Evolutionary conservation across 2,113 vertebrate genomes (phyloP).

Genomic region (Arizona elegans): DNA sequence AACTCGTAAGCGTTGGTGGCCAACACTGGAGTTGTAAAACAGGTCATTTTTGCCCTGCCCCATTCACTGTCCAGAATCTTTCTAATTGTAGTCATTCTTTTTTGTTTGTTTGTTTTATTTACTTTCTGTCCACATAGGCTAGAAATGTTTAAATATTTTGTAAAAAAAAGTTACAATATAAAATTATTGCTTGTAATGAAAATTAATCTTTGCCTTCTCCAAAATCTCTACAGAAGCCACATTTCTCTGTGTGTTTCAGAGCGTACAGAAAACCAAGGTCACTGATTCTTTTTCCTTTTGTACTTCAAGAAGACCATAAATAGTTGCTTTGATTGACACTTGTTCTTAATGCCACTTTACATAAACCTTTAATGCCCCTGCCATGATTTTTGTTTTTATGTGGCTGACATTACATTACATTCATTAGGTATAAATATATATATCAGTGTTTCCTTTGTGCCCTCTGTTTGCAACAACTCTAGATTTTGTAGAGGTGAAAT

Average conservation of each 20-base stretch:
- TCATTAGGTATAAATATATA: slow-evolving; percentile 68
- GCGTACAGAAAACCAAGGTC: slow-evolving; percentile 43
- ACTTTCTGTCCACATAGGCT: neutral
- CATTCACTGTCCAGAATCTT: neutral
- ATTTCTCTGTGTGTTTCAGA: neutral
- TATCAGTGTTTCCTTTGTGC: slow-evolving; percentile 67
- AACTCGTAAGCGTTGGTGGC: neutral
- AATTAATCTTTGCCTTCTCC: neutral
- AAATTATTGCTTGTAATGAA: neutral
- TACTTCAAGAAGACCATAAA: slow-evolving; percentile 43
- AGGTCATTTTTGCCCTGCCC: neutral
- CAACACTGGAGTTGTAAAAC: neutral
- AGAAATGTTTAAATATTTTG: neutral
- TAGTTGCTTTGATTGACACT: slow-evolving; percentile 56
- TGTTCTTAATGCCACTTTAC: slow-evolving; percentile 63
- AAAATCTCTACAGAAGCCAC: neutral
- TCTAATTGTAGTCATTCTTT: neutral
- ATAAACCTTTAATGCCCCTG: slow-evolving; percentile 64
- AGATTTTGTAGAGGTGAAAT: slow-evolving; percentile 36
- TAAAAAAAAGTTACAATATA: neutral
- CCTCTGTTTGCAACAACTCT: slow-evolving; percentile 57
- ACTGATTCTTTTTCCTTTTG: slow-evolving; percentile 45
- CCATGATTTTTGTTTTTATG: slow-evolving; percentile 70
- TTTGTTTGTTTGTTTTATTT: neutral
- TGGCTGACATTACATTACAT: slow-evolving; percentile 64